A percentile compares a stretch with the other conserved stretches of the same genome.
phyloP scores from a whole-genome alignment of 1,140 invertebrate species.

The Drosophila lowei region DNA sequence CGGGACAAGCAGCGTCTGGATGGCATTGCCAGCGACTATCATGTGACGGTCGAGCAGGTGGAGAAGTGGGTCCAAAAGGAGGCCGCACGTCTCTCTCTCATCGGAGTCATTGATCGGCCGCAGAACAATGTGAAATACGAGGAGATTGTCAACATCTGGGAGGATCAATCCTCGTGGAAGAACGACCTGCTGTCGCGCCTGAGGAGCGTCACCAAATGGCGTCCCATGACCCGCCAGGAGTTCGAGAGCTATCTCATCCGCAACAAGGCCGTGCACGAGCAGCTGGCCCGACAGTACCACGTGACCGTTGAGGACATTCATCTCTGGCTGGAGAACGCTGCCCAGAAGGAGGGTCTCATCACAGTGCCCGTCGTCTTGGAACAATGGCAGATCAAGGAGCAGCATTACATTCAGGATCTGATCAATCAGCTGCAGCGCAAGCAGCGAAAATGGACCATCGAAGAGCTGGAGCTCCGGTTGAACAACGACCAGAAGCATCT shows the following conservation, averaged over 20 bases:
- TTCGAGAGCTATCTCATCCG: conserved; percentile 64
- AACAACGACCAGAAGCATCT: conserved; percentile 62
- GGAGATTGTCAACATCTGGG: conserved; percentile 52
- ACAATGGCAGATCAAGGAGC: conserved; percentile 64
- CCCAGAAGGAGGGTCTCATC: conserved; percentile 58
- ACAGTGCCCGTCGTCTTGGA: conserved; percentile 32
- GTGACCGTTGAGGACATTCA: conserved; percentile 73
- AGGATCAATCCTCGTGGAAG: conserved; percentile 54
- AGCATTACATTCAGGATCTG: conserved; percentile 62
- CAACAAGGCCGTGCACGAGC: conserved; percentile 55
- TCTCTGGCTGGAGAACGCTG: conserved; percentile 55
- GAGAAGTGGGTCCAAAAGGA: conserved; percentile 78
- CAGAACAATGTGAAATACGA: conserved; percentile 52
- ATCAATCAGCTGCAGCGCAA: conserved; percentile 63
- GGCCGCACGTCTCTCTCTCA: conserved; percentile 63
- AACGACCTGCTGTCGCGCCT: conserved; percentile 43
- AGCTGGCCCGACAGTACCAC: conserved; percentile 65
- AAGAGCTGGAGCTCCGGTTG: conserved; percentile 63
- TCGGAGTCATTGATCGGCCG: conserved; percentile 67
- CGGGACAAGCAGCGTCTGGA: conserved; percentile 67
- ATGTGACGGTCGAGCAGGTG: conserved; percentile 77
- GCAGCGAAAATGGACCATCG: conserved; percentile 69
- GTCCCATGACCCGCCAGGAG: conserved; percentile 62
- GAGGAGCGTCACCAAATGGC: conserved; percentile 45
- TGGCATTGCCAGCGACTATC: conserved; percentile 71